Percentiles rank a stretch among this genome's conserved stretches.
Evolutionary conservation across 2,113 vertebrate genomes (phyloP).

Genomic region (Elachura formosa): DNA sequence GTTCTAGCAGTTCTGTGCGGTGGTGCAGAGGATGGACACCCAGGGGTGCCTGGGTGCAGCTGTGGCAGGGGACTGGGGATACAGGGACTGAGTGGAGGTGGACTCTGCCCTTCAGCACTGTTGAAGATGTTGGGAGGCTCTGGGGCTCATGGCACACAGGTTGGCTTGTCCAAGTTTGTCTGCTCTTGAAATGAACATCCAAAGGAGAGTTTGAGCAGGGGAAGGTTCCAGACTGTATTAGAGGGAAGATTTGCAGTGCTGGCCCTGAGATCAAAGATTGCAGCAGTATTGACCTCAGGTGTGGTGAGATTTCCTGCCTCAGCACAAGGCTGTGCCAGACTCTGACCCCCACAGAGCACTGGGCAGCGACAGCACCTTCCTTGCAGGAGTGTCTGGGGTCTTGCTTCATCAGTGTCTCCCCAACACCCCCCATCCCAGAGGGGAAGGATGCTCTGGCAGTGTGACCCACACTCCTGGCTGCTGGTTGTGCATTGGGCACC

Average conservation of each 20-base stretch:
- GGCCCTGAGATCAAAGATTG: background rate
- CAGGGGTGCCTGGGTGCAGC: background rate
- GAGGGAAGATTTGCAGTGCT: background rate
- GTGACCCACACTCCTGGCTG: fast-evolving
- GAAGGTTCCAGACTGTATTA: background rate
- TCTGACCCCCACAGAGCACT: background rate
- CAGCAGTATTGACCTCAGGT: conserved; percentile 4
- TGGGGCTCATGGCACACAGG: background rate
- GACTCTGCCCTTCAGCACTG: background rate
- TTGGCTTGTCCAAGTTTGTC: background rate
- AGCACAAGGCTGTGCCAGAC: background rate
- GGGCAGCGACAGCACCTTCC: background rate
- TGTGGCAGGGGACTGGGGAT: background rate
- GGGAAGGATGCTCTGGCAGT: background rate
- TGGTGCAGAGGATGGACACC: background rate
- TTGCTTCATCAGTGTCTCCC: background rate
- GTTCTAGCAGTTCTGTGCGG: background rate
- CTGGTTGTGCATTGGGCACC: background rate
- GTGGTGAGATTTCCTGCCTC: background rate
- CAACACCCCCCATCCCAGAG: background rate
- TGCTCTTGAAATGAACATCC: background rate
- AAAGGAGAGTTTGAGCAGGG: background rate
- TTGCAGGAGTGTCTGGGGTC: background rate
- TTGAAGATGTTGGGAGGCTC: background rate
- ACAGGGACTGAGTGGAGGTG: fast-evolving